Percentiles rank a stretch among this genome's conserved stretches.
Conservation (phyloP, 2,888 invertebrate species). For the Pemphredon lugubris region DNA sequence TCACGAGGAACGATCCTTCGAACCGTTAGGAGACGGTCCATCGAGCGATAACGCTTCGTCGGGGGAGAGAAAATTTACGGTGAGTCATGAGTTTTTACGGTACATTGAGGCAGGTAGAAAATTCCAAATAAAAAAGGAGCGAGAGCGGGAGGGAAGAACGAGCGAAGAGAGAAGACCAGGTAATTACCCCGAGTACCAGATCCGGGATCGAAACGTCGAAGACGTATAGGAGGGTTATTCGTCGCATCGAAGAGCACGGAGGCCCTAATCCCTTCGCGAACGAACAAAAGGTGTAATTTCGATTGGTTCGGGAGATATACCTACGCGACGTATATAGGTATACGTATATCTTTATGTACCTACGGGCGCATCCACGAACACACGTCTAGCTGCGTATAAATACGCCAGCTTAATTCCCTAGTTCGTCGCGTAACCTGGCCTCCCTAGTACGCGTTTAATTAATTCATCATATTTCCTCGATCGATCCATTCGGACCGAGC, state of each 20-base stretch:
- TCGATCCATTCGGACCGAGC: constrained; percentile 44
- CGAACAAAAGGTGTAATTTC: constrained; percentile 54
- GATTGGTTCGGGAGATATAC: constrained; percentile 30
- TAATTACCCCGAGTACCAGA: constrained; percentile 55
- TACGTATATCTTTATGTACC: no score
- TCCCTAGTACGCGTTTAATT: constrained; percentile 51
- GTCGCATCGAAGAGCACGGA: constrained; percentile 26
- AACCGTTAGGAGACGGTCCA: constrained; percentile 38
- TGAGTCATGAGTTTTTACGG: constrained; percentile 61
- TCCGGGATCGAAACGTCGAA: constrained; percentile 19
- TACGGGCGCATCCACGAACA: no score
- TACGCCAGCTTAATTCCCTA: not conserved
- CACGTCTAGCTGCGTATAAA: constrained; percentile 2
- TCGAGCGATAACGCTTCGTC: constrained; percentile 57
- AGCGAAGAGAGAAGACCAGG: constrained; percentile 29
- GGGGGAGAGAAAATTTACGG: constrained; percentile 52
- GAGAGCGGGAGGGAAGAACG: constrained; percentile 15
- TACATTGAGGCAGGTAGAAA: constrained; percentile 43
- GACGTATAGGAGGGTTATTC: constrained; percentile 31
- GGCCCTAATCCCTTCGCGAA: constrained; percentile 67
- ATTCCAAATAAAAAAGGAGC: constrained; percentile 25
- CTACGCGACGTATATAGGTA: constrained; percentile 5
- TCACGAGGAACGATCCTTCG: not conserved
- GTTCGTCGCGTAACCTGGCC: not conserved
- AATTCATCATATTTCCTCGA: constrained; percentile 64